Conservation (phyloP, 2,888 invertebrate genomes). For the Leptinotarsa juncta region DNA sequence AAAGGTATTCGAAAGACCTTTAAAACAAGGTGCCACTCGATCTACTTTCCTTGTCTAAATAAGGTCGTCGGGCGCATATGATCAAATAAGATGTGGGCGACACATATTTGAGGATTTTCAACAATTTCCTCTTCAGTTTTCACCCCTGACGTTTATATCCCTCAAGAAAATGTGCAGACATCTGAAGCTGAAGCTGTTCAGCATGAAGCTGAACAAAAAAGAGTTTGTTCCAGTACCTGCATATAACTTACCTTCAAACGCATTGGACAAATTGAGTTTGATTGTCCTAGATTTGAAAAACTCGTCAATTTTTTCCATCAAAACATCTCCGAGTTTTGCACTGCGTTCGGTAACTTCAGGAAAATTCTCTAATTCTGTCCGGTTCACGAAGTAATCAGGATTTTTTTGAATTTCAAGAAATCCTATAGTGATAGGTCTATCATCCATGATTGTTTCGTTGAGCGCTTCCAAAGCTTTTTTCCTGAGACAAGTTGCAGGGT, state of each 20-base stretch:
- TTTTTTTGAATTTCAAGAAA: conserved; percentile 61
- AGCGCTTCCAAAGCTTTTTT: conserved; percentile 62
- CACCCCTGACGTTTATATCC: too few species aligned
- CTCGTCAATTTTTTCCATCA: conserved; percentile 63
- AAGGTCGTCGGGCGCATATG: too few species aligned
- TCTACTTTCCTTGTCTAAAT: too few species aligned
- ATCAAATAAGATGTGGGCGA: too few species aligned
- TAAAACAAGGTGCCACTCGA: too few species aligned
- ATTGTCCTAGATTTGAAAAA: conserved; percentile 65
- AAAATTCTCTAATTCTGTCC: conserved; percentile 65
- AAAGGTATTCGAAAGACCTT: too few species aligned
- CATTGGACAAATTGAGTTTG: conserved; percentile 62
- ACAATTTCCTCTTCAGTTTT: too few species aligned
- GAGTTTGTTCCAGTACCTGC: too few species aligned
- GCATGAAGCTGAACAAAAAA: too few species aligned
- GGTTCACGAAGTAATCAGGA: conserved; percentile 57
- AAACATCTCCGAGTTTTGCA: conserved; percentile 64
- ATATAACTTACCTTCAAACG: conserved; percentile 57
- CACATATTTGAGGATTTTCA: too few species aligned
- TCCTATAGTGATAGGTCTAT: conserved; percentile 60
- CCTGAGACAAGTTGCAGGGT: conserved; percentile 65
- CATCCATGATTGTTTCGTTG: conserved; percentile 63
- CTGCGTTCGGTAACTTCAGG: conserved; percentile 69
- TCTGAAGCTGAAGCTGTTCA: too few species aligned
- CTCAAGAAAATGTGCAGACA: too few species aligned